Evolutionary conservation across 1,140 invertebrate genomes (phyloP), one percentile per base, ranked within the genome.

Genomic region (Trypoxylus dichotomus): DNA sequence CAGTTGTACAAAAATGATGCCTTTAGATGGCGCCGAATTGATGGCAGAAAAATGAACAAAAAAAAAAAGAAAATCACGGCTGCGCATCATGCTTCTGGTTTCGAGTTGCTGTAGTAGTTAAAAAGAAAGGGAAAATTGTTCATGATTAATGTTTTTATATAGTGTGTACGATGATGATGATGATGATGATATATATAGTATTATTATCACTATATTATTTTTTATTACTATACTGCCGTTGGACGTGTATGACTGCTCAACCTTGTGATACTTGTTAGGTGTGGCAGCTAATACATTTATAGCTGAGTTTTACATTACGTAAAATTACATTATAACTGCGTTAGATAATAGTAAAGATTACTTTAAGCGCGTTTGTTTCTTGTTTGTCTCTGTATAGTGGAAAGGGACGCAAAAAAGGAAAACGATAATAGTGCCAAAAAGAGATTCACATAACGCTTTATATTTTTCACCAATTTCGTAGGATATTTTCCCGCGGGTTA

Each of bases 181-280:
- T 32, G 32, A 32, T 32, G 43, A 47, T 47, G 43, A 47, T 63
- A 63, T 63, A 24, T 63, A 63, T 63, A 63, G 25, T 63, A 63
- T 63, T 63, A 63, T 63, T 63, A 24, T 63, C 25, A 63, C 25
- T 63, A 63, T 63, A 63, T 63, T 63, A 63, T 63, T 63, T 24
- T 63, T 63, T 24, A 63, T 63, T 63, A 63, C 58, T 63, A 63
- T 63, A 63, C 58, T 63, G 58, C 58, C 58, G 58, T 63, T 63
- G 21, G 58, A 21, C 21, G 71, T 73, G 71, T 73, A 73, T 73
- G 71, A 73, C 71, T 73, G 71, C 71, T 73, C 71, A 73, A 73
- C 71, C 71, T 73, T 73, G 71, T 73, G 71, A 73, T 73, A 73
- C 15, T 73, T 73, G 71, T 73, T 73, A 73, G 71, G 71, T 63